These are phyloP conservation scores for Trisateles emortualis DNA, from an alignment of 2,888 invertebrate genomes.

Conservation along the genomic window DNA sequence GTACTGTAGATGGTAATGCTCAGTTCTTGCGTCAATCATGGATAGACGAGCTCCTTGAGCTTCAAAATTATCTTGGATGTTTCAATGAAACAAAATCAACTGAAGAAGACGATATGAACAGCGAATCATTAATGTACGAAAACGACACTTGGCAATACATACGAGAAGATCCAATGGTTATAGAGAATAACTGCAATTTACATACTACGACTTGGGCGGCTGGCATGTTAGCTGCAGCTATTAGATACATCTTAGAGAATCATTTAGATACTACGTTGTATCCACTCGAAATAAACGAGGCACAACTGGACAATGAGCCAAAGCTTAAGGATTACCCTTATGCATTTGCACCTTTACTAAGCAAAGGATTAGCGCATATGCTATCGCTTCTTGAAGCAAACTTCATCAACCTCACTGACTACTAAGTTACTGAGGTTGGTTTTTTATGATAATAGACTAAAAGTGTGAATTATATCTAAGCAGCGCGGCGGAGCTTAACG, in stretches of 20 bases:
- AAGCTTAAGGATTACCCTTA: no score
- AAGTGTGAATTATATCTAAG: no score
- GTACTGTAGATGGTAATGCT: conserved; percentile 56
- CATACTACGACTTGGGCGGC: conserved; percentile 7
- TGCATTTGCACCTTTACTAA: no score
- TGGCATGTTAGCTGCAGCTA: background rate
- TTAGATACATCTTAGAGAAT: conserved; percentile 7
- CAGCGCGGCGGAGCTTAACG: no score
- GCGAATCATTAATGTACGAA: background rate
- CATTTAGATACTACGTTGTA: background rate
- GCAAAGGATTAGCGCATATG: no score
- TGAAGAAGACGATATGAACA: background rate
- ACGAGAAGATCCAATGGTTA: background rate
- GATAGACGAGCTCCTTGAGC: conserved; percentile 47
- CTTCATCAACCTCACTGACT: no score
- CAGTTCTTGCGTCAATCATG: conserved; percentile 57
- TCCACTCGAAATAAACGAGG: no score
- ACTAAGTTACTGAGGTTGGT: no score
- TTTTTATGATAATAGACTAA: no score
- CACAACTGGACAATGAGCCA: no score
- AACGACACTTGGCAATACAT: background rate
- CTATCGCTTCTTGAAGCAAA: no score
- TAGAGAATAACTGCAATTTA: conserved; percentile 7
- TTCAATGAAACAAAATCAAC: conserved; percentile 35
- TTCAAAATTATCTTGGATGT: conserved; percentile 60